Percentiles rank a stretch among this genome's conserved stretches.
These are phyloP conservation scores for Pelobates fuscus DNA, from an alignment of 2,113 vertebrate species.

Conservation along the genomic window DNA sequence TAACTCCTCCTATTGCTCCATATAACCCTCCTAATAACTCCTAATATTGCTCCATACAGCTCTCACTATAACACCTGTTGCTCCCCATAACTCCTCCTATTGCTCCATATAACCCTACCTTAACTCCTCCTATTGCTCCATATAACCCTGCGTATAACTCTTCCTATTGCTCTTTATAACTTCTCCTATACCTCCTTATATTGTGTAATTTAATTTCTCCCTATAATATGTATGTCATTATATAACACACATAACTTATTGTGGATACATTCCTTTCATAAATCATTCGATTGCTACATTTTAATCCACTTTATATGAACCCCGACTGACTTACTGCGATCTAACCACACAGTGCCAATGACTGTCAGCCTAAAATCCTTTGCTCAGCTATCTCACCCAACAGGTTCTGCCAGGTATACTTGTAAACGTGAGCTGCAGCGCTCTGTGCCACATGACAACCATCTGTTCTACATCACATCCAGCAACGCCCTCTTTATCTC, in stretches of 20 bases:
- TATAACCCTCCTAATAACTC: neutral
- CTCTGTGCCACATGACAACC: neutral
- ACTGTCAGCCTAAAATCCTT: neutral
- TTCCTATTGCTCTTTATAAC: too few relatives aligned
- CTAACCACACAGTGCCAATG: neutral
- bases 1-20: too few relatives aligned
- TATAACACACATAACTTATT: too few relatives aligned
- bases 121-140: too few relatives aligned
- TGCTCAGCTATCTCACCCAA: conserved; percentile 7
- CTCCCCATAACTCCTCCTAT: too few relatives aligned
- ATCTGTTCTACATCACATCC: neutral
- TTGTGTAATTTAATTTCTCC: neutral
- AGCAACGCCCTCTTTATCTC: neutral
- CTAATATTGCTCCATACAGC: neutral
- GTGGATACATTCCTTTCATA: too few relatives aligned
- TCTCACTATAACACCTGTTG: neutral
- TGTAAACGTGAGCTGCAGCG: neutral
- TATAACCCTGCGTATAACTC: too few relatives aligned
- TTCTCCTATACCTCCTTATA: neutral
- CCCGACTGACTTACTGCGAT: neutral
- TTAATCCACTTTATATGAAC: neutral
- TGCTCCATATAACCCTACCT: too few relatives aligned
- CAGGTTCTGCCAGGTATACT: conserved; percentile 4
- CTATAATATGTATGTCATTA: neutral
- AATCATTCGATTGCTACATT: too few relatives aligned